Conservation (phyloP, 2,113 vertebrate species). For the Perccottus glenii region DNA sequence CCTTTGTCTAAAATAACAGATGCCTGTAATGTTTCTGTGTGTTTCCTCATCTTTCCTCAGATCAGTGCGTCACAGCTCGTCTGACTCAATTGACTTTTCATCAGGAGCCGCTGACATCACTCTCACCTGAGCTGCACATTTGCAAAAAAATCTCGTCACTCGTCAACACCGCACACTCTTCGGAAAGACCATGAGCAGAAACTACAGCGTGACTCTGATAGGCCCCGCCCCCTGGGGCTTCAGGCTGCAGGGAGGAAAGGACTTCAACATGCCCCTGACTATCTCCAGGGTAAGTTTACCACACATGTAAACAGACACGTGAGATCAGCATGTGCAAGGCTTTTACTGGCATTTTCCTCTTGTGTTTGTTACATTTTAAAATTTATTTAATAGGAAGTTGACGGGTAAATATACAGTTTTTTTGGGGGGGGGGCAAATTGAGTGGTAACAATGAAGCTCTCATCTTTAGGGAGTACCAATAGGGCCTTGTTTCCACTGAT, state of each 20-base stretch:
- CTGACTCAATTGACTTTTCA: neutral
- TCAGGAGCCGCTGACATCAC: conserved; percentile 12
- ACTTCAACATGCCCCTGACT: conserved; percentile 96
- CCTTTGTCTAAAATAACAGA: conserved; percentile 21
- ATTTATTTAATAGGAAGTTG: too few relatives aligned
- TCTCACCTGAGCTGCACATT: conserved; percentile 13
- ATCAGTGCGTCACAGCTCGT: conserved; percentile 6
- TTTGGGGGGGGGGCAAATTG: too few relatives aligned
- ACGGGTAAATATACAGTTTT: too few relatives aligned
- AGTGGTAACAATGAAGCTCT: too few relatives aligned
- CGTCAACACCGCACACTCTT: neutral
- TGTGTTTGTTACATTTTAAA: too few relatives aligned
- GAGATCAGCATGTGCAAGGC: neutral
- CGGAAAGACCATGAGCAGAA: conserved; percentile 86
- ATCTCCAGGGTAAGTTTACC: conserved; percentile 90
- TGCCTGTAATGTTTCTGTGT: conserved; percentile 1
- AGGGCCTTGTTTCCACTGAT: too few relatives aligned
- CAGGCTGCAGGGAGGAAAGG: conserved; percentile 96
- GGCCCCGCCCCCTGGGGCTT: conserved; percentile 97
- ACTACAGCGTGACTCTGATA: conserved; percentile 88
- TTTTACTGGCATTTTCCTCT: too few relatives aligned
- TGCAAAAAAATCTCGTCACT: conserved; percentile 2
- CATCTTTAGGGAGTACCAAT: too few relatives aligned
- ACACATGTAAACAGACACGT: conserved; percentile 1
- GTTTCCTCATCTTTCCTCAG: conserved; percentile 27